These are phyloP conservation scores for Sebastes vulpes DNA, from an alignment of 2,797 vertebrate genomes.

Conservation along the genomic window DNA sequence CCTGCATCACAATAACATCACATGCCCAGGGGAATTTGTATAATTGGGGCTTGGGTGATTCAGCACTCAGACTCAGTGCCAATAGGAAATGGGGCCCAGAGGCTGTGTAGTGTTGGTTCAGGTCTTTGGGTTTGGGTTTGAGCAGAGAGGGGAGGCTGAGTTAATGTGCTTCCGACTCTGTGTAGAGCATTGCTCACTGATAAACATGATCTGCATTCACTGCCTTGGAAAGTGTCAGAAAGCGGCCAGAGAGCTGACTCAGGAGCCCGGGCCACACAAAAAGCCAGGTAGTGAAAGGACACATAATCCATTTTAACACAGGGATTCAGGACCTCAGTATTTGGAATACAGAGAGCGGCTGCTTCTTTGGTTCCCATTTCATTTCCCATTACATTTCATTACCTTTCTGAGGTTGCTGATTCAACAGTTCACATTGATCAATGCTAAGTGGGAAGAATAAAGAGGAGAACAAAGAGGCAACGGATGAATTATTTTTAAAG, in stretches of 20 bases:
- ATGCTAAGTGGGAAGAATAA: constrained; percentile 20
- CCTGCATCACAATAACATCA: constrained; percentile 40
- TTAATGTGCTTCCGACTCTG: constrained; percentile 49
- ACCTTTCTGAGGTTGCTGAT: constrained; percentile 47
- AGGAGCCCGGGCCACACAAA: constrained; percentile 39
- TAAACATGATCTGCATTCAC: constrained; percentile 63
- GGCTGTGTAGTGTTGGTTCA: constrained; percentile 50
- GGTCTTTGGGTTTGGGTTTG: constrained; percentile 43
- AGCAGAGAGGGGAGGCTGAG: constrained; percentile 9
- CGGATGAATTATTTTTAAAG: not conserved
- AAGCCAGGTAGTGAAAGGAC: constrained; percentile 54
- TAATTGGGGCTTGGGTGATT: constrained; percentile 54
- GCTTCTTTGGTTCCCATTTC: constrained; percentile 43
- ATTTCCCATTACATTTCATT: constrained; percentile 56
- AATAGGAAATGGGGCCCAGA: constrained; percentile 50
- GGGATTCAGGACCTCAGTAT: constrained; percentile 37
- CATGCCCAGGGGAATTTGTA: constrained; percentile 23
- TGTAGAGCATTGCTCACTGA: constrained; percentile 61
- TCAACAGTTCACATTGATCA: constrained; percentile 44
- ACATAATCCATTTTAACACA: constrained; percentile 56
- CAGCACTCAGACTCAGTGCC: constrained; percentile 30
- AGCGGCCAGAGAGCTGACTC: constrained; percentile 60
- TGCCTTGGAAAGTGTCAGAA: constrained; percentile 66
- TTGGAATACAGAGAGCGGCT: constrained; percentile 40
- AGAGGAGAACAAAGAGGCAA: constrained; percentile 15